Evolutionary conservation across 2,888 invertebrate species (phyloP).

Genomic region (Ethmia dodecea): DNA sequence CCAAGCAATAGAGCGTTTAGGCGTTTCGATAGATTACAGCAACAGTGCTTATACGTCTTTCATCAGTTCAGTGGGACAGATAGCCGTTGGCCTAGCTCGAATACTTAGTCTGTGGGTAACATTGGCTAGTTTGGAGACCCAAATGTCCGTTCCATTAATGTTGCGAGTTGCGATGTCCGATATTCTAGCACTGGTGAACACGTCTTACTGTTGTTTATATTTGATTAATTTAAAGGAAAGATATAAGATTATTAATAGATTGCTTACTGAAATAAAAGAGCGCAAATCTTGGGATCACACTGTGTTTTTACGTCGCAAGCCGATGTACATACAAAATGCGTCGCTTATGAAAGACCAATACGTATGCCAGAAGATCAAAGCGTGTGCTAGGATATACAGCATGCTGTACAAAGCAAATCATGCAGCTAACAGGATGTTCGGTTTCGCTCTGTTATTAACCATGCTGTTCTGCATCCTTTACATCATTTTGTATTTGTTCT

Average conservation of each 20-base stretch:
- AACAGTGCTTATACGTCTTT: conserved; percentile 27
- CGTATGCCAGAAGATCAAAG: conserved; percentile 40
- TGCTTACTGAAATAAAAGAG: conserved; percentile 32
- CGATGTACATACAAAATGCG: conserved; percentile 25
- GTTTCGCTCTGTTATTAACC: conserved; percentile 35
- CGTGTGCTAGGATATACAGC: conserved; percentile 41
- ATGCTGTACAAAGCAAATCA: conserved; percentile 34
- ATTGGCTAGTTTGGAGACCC: conserved; percentile 25
- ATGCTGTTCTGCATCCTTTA: conserved; percentile 30
- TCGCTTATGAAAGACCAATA: conserved; percentile 34
- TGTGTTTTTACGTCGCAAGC: conserved; percentile 29
- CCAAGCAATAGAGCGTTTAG: conserved; percentile 30
- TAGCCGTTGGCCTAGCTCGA: conserved; percentile 28
- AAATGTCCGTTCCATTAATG: conserved; percentile 39
- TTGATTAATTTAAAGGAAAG: conserved; percentile 33
- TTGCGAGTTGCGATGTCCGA: conserved; percentile 42
- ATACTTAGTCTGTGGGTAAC: conserved; percentile 35
- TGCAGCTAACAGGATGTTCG: conserved; percentile 34
- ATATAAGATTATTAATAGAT: conserved; percentile 40
- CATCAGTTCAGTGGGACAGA: conserved; percentile 25
- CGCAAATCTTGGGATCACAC: conserved; percentile 34
- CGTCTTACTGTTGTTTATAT: conserved; percentile 35
- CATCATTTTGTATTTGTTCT: conserved; percentile 47
- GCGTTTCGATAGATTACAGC: conserved; percentile 33
- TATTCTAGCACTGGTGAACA: conserved; percentile 31